Conservation (phyloP, 2,888 invertebrate genomes). For the Cacoxenus indagator region DNA sequence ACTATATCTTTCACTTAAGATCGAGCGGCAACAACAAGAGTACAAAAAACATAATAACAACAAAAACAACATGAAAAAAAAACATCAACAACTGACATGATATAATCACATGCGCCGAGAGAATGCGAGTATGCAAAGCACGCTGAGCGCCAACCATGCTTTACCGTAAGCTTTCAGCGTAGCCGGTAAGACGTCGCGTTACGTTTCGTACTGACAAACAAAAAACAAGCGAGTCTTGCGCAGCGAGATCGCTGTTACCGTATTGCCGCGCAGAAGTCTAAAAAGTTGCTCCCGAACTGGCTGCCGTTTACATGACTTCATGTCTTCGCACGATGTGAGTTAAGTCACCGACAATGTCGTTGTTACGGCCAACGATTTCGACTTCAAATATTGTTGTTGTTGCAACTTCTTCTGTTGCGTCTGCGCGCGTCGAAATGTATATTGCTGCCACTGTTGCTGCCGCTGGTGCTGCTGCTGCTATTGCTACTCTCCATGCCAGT, state of each 20-base stretch:
- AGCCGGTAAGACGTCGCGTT: neutral
- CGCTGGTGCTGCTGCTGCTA: neutral
- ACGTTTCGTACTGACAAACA: neutral
- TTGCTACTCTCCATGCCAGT: conserved; percentile 1
- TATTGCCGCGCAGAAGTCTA: neutral
- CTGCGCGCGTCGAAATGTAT: neutral
- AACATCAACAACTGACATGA: neutral
- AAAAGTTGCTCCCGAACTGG: neutral
- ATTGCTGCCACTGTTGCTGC: neutral
- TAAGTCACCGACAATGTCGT: too few species aligned
- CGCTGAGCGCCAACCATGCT: neutral
- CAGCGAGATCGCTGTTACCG: neutral
- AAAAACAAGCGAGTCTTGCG: neutral
- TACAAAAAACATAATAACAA: neutral
- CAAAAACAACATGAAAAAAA: neutral
- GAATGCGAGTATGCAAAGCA: conserved; percentile 13
- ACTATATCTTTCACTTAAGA: conserved; percentile 20
- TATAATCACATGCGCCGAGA: conserved; percentile 15
- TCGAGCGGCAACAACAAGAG: conserved; percentile 15
- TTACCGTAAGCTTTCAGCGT: neutral
- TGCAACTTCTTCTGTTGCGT: neutral
- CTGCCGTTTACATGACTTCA: neutral
- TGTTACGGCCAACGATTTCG: neutral
- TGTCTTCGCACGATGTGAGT: neutral
- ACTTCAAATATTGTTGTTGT: neutral